Base-by-base conservation (phyloP, 1,140 invertebrate species). In the Euschistus heros region DNA sequence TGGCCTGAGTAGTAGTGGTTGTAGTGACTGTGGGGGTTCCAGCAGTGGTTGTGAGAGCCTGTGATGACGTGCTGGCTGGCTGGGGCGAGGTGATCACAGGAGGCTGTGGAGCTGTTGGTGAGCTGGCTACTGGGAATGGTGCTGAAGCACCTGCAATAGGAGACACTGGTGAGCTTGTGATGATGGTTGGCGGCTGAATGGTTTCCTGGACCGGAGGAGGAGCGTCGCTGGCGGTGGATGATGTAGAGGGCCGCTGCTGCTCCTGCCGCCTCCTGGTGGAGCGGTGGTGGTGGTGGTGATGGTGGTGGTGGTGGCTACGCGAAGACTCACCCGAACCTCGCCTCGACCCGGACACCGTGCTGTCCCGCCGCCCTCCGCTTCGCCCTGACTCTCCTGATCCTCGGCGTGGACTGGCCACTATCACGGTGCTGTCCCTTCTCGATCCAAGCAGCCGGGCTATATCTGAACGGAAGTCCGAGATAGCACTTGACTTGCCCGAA, bases 151-250 rank as follows among this genome's bases (percentile, higher is more conserved):
- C 59, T 3, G 77, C 75, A 0, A 84, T 81, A 0, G 86, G 86
- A 18, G 88, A 87, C 46, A 88, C 89, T 2, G 89, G 87, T 30
- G 85, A 86, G 22, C 86, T 89, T 70, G 83, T 90, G 44, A 90
- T 84, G 62, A 90, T 91, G 22, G 86, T 90, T 0, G 88, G 88
- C 55, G 87, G 86, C 17, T 83, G 85, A 68, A 88, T 76, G 0
- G 81, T 80, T 70, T 68, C 67, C 13, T 67, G 62, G 20, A 50
- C 55, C 22, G 64, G 59, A 20, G 80, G 80, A 15, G 77, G 78
- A 26, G 83, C 85, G 76, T 88, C 87, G 47, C 83, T 84, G 22
- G 82, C 82, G 13, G 84, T 87, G 63, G 87, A 88, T 20, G 87
- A 88, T 69, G 87, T 88, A 26, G 85, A 87, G n/a, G 88, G 86